Conservation (phyloP, 2,797 vertebrate species). For the Tolypeutes matacus region DNA sequence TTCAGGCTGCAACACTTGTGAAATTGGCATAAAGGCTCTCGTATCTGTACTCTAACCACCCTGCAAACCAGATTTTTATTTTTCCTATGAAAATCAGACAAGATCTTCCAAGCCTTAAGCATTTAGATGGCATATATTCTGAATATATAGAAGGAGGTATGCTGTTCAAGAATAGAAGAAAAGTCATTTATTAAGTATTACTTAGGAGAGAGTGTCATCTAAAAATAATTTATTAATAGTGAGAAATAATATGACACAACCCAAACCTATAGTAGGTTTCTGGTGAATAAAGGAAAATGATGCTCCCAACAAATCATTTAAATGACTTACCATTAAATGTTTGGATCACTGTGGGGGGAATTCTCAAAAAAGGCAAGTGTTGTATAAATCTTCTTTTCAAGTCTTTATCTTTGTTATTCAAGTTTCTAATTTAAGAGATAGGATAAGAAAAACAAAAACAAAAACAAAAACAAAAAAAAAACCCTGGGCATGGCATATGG, state of each 20-base stretch:
- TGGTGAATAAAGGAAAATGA: not conserved
- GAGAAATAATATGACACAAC: constrained; percentile 22
- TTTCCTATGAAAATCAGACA: constrained; percentile 72
- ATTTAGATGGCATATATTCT: not conserved
- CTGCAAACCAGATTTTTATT: constrained; percentile 41
- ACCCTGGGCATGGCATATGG: no score
- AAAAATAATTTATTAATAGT: constrained; percentile 56
- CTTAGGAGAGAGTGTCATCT: not conserved
- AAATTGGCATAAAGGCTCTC: constrained; percentile 65
- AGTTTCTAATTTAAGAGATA: not conserved
- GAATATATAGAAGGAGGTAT: constrained; percentile 21
- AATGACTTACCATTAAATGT: not conserved
- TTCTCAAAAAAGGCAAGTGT: not conserved
- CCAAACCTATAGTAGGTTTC: not conserved
- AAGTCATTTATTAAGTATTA: constrained; percentile 51
- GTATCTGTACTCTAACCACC: constrained; percentile 25
- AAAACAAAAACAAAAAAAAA: no score
- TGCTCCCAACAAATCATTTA: not conserved
- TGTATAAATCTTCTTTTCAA: not conserved
- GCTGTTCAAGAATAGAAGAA: constrained; percentile 49
- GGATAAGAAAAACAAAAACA: not conserved
- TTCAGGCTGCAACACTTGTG: constrained; percentile 58
- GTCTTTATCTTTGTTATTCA: not conserved
- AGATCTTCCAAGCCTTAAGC: not conserved
- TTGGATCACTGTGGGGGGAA: not conserved